A percentile compares a stretch with the other conserved stretches of the same genome.
Conservation (phyloP, 2,888 invertebrate species). For the Dicyrtoma fusca region DNA sequence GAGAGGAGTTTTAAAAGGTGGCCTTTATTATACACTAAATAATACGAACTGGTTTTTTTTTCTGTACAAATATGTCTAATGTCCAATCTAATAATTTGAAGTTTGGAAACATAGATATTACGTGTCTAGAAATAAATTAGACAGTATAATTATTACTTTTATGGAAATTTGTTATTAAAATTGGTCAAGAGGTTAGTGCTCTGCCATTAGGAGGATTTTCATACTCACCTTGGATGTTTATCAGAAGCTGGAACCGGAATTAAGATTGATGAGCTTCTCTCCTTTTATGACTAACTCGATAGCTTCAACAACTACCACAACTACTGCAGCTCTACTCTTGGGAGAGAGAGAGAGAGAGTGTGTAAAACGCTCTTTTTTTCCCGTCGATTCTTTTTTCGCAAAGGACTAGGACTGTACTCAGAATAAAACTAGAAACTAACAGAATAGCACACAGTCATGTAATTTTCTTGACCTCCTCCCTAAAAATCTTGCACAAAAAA, state of each 20-base stretch:
- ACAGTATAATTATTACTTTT: conserved; percentile 8
- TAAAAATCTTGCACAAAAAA: not conserved
- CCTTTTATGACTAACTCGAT: not conserved
- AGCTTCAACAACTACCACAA: not conserved
- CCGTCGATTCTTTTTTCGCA: no score
- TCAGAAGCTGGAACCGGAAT: not conserved
- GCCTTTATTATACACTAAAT: no score
- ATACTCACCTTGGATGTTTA: conserved; percentile 3
- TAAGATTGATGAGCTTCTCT: conserved; percentile 11
- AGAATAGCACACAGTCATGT: not conserved
- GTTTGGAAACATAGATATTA: no score
- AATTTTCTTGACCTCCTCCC: conserved; percentile 1
- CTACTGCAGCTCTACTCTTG: not conserved
- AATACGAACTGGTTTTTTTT: no score
- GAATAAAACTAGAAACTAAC: no score
- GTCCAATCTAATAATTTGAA: not conserved
- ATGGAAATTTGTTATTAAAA: conserved; percentile 5
- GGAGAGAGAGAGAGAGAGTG: no score
- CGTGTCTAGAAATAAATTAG: conserved; percentile 5
- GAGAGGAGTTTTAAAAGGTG: not conserved
- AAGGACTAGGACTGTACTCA: no score
- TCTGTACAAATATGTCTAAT: conserved; percentile 5
- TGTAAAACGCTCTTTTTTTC: no score
- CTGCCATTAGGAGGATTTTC: not conserved
- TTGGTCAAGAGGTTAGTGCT: conserved; percentile 21